A percentile compares a stretch with the other conserved stretches of the same genome.
phyloP scores from a whole-genome alignment of 2,888 invertebrate species.

The Cancer borealis region DNA sequence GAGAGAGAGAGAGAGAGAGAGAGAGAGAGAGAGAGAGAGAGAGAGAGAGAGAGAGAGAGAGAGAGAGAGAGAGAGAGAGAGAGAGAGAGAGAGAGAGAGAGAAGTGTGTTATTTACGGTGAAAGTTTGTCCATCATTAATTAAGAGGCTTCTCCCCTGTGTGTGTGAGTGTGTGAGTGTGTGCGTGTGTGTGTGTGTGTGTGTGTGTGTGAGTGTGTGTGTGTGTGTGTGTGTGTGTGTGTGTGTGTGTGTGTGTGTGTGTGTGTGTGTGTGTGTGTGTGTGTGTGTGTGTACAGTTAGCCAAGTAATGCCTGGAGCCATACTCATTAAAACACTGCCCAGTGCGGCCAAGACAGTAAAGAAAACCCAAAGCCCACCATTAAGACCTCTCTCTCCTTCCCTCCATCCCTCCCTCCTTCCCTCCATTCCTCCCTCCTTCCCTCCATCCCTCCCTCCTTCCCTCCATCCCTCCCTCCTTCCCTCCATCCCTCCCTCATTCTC shows the following conservation, averaged over 20 bases:
- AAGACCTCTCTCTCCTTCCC: not conserved
- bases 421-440: not conserved
- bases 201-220: too few relatives aligned
- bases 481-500: not conserved
- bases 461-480: not conserved
- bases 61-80: not conserved
- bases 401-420: not conserved
- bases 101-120: not conserved
- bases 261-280: not conserved
- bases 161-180: constrained; percentile 34
- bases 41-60: not conserved
- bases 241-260: not conserved
- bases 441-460: not conserved
- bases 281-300: constrained; percentile 11
- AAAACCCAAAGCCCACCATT: constrained; percentile 29
- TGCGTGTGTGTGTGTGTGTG: not conserved
- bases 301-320: constrained; percentile 3
- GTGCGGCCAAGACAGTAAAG: constrained; percentile 13
- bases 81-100: not conserved
- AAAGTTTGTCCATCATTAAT: constrained; percentile 24
- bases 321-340: constrained; percentile 1
- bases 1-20: not conserved
- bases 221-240: constrained; percentile 7
- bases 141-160: not conserved
- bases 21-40: not conserved